Conservation (phyloP, 2,113 vertebrate genomes). For the Ia io region DNA sequence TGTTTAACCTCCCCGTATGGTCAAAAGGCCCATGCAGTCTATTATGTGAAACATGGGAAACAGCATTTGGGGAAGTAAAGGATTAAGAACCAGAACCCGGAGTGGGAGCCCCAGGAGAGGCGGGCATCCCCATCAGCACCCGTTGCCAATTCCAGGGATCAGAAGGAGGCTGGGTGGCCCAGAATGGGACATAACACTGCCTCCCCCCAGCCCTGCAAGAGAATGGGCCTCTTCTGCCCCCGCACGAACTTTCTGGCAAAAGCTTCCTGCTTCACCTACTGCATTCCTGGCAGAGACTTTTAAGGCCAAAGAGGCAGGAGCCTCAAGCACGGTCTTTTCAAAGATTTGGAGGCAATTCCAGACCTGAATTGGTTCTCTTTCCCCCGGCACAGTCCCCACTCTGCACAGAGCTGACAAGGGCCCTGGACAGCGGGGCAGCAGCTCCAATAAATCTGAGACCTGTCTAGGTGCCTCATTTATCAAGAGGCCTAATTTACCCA, state of each 20-base stretch:
- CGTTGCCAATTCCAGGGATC: not conserved
- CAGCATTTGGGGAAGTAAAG: not conserved
- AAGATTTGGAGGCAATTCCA: conserved; percentile 60
- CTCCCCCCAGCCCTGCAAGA: not conserved
- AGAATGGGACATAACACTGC: not conserved
- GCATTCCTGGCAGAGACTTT: conserved; percentile 72
- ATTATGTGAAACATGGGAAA: not conserved
- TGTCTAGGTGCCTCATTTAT: conserved; percentile 97
- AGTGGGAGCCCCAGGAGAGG: not conserved
- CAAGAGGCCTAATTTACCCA: conserved; percentile 99
- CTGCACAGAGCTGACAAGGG: conserved; percentile 75
- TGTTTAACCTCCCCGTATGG: not conserved
- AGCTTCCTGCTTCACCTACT: conserved; percentile 54
- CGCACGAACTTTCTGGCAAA: conserved; percentile 21
- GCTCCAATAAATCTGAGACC: conserved; percentile 92
- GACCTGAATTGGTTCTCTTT: conserved; percentile 62
- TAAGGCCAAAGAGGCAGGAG: conserved; percentile 58
- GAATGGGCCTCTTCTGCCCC: not conserved
- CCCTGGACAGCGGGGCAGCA: conserved; percentile 86
- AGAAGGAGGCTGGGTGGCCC: not conserved
- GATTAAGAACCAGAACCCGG: not conserved
- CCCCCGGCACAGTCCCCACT: conserved; percentile 65
- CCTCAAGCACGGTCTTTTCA: conserved; percentile 53
- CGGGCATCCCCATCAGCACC: not conserved
- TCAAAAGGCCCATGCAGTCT: not conserved